Percentiles rank a stretch among this genome's conserved stretches.
phyloP scores from a whole-genome alignment of 1,140 invertebrate genomes.

The Bombus difficillimus region DNA sequence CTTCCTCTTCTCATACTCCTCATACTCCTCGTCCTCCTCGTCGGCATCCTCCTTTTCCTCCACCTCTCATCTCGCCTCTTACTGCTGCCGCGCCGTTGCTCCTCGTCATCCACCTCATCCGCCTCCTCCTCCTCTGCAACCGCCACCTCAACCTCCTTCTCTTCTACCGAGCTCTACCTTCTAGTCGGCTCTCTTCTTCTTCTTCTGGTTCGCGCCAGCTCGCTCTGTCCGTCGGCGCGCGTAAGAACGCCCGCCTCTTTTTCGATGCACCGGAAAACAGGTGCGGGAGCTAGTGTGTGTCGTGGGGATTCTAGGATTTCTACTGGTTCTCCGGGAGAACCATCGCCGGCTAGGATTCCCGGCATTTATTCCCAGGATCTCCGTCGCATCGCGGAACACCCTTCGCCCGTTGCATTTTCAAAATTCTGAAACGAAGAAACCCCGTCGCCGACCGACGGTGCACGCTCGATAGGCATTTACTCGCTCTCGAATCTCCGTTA shows the following conservation, averaged over 20 bases:
- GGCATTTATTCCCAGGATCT: slow-evolving; percentile 64
- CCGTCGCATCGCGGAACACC: slow-evolving; percentile 44
- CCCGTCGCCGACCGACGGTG: slow-evolving; percentile 3
- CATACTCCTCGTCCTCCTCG: slow-evolving; percentile 2
- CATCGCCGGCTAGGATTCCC: slow-evolving; percentile 58
- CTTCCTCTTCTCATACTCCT: slow-evolving; percentile 57
- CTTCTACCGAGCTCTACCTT: slow-evolving; percentile 63
- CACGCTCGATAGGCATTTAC: slow-evolving; percentile 56
- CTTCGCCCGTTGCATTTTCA: slow-evolving; percentile 58
- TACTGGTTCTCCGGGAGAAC: slow-evolving; percentile 61
- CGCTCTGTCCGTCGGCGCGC: slow-evolving; percentile 61
- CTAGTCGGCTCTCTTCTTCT: slow-evolving; percentile 64
- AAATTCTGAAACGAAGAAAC: slow-evolving; percentile 54
- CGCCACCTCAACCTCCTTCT: slow-evolving; percentile 65
- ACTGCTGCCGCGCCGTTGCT: slow-evolving; percentile 27
- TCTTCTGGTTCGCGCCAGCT: slow-evolving; percentile 63
- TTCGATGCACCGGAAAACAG: slow-evolving; percentile 72
- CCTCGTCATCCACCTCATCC: slow-evolving; percentile 62
- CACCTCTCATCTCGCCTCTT: slow-evolving; percentile 54
- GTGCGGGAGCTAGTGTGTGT: slow-evolving; percentile 55
- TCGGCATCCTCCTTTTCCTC: slow-evolving; percentile 1
- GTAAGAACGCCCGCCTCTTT: slow-evolving; percentile 72
- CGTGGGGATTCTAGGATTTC: slow-evolving; percentile 68
- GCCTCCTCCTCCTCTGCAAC: slow-evolving; percentile 60
- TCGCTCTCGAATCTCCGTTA: slow-evolving; percentile 15